Base-by-base conservation (phyloP, 1,140 invertebrate genomes). In the Eueides isabella region DNA sequence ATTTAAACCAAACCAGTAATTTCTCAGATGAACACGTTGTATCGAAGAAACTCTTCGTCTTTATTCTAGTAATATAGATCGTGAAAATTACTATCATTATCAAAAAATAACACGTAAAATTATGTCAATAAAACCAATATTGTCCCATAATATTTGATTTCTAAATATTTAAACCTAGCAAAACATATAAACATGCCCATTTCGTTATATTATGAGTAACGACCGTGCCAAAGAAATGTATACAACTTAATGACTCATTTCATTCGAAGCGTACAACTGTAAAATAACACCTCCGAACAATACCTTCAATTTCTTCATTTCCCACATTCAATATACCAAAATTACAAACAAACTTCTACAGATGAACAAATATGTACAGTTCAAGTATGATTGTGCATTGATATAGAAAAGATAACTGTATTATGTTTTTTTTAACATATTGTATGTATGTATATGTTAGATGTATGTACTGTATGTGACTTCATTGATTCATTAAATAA, bases 251-350 rank as follows among this genome's bases (percentile, higher is more conserved):
- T 41, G 29, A 41, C 31, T 66, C 64, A 66, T 41, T 30, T 41
- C 23, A 30, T 35, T 67, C 41, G 14, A 55, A 31, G 11, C 41
- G 41, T 30, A 48, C 55, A 67, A 55, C 66, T 41, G 66, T 55
- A 67, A 48, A 67, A 67, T 14, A 55, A 30, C 16, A 48, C 66
- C 29, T 55, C 0, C n/a, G 28, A 55, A 67, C 66, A 67, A 67
- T 55, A 19, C 44, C 12, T 16, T 23, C 30, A 14, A 55, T 67
- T 67, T 55, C 16, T 29, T 66, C 11, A 38, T 55, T 55, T 55
- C 48, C 48, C 48, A 14, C 48, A 44, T 44, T 44, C 41, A 55
- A 55, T 26, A 26, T 7, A 23, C 19, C 44, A 5, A 26, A 55
- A 55, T 23, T 55, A 23, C 11, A 55, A 55, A 9, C 19, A 23